Conservation (phyloP, 2,797 vertebrate genomes). For the Cephalopachus bancanus region DNA sequence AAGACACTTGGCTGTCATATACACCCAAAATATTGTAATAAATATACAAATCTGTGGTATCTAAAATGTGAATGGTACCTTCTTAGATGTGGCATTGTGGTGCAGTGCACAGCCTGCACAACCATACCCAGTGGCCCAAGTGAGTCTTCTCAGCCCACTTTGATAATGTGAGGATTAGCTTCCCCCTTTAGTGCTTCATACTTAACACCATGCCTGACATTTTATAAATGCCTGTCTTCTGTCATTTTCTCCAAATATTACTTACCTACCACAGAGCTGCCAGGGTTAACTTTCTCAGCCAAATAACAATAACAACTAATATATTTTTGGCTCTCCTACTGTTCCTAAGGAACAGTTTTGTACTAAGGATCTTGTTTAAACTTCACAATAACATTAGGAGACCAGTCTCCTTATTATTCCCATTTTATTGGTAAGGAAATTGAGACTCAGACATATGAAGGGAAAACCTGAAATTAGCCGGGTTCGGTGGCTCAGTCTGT, state of each 20-base stretch:
- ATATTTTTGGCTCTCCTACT: constrained; percentile 12
- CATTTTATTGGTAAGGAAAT: too few relatives aligned
- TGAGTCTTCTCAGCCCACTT: not conserved
- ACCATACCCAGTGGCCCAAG: not conserved
- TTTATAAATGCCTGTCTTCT: constrained; percentile 1
- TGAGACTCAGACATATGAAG: too few relatives aligned
- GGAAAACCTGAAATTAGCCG: too few relatives aligned
- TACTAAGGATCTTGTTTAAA: constrained; percentile 44
- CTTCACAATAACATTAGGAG: not conserved
- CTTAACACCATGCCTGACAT: not conserved
- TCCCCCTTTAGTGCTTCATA: not conserved
- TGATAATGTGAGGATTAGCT: not conserved
- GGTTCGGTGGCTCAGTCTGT: too few relatives aligned
- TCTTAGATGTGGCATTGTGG: not conserved
- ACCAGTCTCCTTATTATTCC: too few relatives aligned
- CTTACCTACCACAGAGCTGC: not conserved
- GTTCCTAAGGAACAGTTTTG: not conserved
- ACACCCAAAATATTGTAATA: not conserved
- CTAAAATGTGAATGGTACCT: not conserved
- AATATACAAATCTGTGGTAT: not conserved
- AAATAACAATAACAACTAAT: not conserved
- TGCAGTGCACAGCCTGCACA: not conserved
- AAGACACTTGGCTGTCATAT: not conserved
- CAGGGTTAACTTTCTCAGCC: constrained; percentile 15
- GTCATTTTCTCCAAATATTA: constrained; percentile 42